A percentile compares a stretch with the other conserved stretches of the same genome.
Conservation (phyloP, 2,113 vertebrate species). For the Gasterosteus aculeatus region DNA sequence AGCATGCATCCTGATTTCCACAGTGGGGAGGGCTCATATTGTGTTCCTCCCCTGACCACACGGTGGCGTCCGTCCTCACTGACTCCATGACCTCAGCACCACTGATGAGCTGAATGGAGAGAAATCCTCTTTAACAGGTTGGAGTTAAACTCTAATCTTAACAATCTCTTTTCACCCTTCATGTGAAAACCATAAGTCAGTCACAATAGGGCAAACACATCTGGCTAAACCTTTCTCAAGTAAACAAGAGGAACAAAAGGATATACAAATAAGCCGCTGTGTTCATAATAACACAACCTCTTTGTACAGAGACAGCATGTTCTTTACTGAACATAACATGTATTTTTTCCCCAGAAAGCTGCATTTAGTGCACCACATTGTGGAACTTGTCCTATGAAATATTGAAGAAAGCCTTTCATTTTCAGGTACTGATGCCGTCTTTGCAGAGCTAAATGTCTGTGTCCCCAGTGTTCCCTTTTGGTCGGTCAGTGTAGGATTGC, state of each 20-base stretch:
- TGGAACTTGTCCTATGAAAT: conserved; percentile 11
- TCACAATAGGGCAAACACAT: conserved; percentile 51
- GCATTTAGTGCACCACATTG: background rate
- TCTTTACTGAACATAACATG: conserved; percentile 1
- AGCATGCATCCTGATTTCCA: background rate
- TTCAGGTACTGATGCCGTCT: conserved; percentile 6
- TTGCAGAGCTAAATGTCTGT: conserved; percentile 60
- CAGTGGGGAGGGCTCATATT: background rate
- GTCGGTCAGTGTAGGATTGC: conserved; percentile 69
- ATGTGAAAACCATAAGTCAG: conserved; percentile 40
- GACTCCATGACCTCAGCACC: conserved; percentile 12
- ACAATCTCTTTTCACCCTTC: conserved; percentile 32
- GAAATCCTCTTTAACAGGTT: conserved; percentile 68
- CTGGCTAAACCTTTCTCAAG: conserved; percentile 8
- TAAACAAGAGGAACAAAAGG: conserved; percentile 37
- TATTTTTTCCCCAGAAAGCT: conserved; percentile 6
- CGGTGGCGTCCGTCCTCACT: conserved; percentile 55
- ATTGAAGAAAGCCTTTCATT: conserved; percentile 14
- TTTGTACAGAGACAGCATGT: background rate
- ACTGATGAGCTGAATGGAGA: conserved; percentile 29
- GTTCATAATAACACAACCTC: conserved; percentile 20
- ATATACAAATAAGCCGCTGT: conserved; percentile 41
- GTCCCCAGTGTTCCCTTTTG: conserved; percentile 51
- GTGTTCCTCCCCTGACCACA: conserved; percentile 47
- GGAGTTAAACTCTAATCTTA: conserved; percentile 60